Evolutionary conservation across 2,888 invertebrate genomes (phyloP).

Genomic region (Spisula solida): DNA sequence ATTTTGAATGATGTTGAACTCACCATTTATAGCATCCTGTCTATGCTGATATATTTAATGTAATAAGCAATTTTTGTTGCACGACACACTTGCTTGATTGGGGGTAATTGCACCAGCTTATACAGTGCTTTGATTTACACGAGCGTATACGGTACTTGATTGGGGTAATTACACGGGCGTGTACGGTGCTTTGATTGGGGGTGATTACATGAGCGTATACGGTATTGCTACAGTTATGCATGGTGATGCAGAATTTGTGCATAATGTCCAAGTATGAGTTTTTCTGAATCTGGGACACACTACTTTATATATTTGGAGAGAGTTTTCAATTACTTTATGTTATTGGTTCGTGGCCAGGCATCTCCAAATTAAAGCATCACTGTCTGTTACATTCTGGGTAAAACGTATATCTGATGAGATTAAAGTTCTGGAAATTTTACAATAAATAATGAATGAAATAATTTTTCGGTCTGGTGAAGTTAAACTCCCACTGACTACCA

Average conservation of each 20-base stretch:
- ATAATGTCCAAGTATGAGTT: no score
- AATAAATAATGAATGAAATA: neutral
- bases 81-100: neutral
- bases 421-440: neutral
- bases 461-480: conserved; percentile 5
- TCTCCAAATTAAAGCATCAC: neutral
- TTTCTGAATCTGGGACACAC: no score
- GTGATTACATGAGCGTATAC: no score
- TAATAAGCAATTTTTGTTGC: conserved; percentile 8
- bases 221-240: no score
- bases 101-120: no score
- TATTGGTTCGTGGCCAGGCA: neutral
- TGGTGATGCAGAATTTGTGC: no score
- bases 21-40: neutral
- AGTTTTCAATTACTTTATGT: no score
- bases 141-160: no score
- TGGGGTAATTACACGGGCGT: no score
- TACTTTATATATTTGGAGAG: no score
- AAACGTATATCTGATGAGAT: neutral
- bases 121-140: no score
- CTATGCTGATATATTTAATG: neutral
- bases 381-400: neutral
- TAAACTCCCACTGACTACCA: neutral
- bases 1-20: conserved; percentile 1
- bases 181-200: no score